phyloP scores from a whole-genome alignment of 2,888 invertebrate genomes.

The Apamea crenata region DNA sequence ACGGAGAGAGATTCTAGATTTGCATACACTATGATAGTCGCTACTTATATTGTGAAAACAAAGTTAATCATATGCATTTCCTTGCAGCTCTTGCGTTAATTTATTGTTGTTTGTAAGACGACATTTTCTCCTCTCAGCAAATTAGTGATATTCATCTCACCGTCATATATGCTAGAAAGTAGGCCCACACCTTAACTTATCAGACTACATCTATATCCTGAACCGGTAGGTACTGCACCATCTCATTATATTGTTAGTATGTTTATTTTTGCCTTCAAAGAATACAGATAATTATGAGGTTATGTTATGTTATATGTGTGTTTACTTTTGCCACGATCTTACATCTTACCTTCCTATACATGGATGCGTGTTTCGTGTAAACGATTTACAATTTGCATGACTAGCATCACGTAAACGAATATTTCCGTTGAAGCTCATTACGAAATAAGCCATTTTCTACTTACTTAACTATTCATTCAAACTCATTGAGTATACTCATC shows the following conservation, averaged over 20 bases:
- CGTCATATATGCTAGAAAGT: conserved; percentile 41
- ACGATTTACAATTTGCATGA: conserved; percentile 59
- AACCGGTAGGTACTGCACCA: conserved; percentile 6
- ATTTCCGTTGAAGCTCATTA: conserved; percentile 61
- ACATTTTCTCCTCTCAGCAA: conserved; percentile 20
- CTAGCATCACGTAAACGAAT: conserved; percentile 53
- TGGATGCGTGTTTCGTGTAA: conserved; percentile 39
- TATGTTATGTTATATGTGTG: neutral
- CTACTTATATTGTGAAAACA: neutral
- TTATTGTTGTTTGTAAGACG: neutral
- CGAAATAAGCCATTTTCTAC: conserved; percentile 43
- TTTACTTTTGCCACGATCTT: conserved; percentile 14
- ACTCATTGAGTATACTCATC: conserved; percentile 26
- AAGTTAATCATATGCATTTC: neutral
- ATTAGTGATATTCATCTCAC: conserved; percentile 34
- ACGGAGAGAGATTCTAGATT: neutral
- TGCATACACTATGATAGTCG: neutral
- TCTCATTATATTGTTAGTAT: neutral
- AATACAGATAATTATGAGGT: neutral
- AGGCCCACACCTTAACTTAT: conserved; percentile 24
- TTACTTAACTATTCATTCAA: conserved; percentile 45
- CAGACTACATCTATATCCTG: conserved; percentile 43
- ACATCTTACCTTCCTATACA: conserved; percentile 48
- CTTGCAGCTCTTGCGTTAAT: neutral
- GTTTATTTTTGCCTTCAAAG: conserved; percentile 4